Conservation (phyloP, 1,140 invertebrate species). For the Drosophila gunungcola region DNA sequence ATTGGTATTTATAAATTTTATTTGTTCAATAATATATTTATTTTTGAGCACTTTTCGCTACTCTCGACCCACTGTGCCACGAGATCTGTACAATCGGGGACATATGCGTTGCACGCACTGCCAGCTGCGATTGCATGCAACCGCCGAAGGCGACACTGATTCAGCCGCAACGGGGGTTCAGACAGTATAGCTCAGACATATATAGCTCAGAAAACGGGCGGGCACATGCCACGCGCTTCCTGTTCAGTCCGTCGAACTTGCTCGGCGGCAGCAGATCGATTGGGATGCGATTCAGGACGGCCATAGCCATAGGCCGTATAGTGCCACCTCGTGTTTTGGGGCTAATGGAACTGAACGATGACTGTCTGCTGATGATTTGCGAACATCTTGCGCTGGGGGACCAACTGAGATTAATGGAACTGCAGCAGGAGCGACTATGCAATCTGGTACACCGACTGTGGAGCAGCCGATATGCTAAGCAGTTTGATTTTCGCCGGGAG, state of each 20-base stretch:
- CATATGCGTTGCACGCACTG: conserved; percentile 32
- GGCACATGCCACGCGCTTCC: conserved; percentile 46
- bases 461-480: conserved; percentile 42
- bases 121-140: conserved; percentile 44
- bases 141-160: conserved; percentile 38
- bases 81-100: conserved; percentile 24
- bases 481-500: conserved; percentile 51
- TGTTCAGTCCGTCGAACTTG: conserved; percentile 43
- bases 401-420: conserved; percentile 51
- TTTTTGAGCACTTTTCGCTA: neutral
- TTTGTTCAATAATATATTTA: no score
- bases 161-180: conserved; percentile 38
- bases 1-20: no score
- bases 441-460: conserved; percentile 53
- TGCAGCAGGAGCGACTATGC: conserved; percentile 36
- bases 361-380: conserved; percentile 68
- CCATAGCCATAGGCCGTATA: conserved; percentile 17
- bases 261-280: conserved; percentile 26
- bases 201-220: conserved; percentile 29
- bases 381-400: conserved; percentile 48
- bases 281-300: conserved; percentile 35
- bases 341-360: conserved; percentile 57
- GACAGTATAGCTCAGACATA: conserved; percentile 15
- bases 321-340: neutral
- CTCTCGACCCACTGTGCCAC: conserved; percentile 32